A percentile compares a stretch with the other conserved stretches of the same genome.
These are phyloP conservation scores for Drosophila nigrodunni DNA, from an alignment of 1,140 invertebrate genomes.

Conservation along the genomic window DNA sequence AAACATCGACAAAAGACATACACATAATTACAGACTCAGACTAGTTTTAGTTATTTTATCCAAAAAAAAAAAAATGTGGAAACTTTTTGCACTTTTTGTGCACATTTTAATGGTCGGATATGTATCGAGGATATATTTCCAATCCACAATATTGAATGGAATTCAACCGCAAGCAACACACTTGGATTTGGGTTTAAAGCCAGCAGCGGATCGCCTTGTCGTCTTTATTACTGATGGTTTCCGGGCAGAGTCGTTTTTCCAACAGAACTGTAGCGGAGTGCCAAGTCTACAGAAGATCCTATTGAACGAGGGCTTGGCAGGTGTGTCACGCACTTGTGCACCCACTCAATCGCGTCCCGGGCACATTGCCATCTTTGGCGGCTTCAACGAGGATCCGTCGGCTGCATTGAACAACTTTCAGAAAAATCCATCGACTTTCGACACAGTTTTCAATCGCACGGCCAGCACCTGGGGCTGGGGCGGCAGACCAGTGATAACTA, in stretches of 20 bases:
- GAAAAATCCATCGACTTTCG: constrained; percentile 96
- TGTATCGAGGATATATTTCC: constrained; percentile 88
- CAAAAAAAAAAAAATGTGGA: constrained; percentile 64
- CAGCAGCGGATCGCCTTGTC: constrained; percentile 91
- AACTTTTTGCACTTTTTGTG: constrained; percentile 66
- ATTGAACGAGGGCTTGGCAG: constrained; percentile 89
- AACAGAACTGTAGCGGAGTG: constrained; percentile 61
- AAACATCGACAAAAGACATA: constrained; percentile 8
- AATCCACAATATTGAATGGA: constrained; percentile 86
- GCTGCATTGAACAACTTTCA: constrained; percentile 97
- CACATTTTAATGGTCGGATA: constrained; percentile 86
- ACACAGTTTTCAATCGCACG: constrained; percentile 97
- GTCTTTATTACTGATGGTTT: constrained; percentile 96
- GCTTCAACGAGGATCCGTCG: constrained; percentile 98
- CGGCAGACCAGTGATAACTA: constrained; percentile 94
- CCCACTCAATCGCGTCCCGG: constrained; percentile 98
- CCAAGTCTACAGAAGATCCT: constrained; percentile 57
- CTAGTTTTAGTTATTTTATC: constrained; percentile 17
- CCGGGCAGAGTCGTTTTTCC: constrained; percentile 91
- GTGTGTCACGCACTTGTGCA: constrained; percentile 94
- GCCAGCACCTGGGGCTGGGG: constrained; percentile 90
- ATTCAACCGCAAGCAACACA: constrained; percentile 85
- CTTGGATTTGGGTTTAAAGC: constrained; percentile 69
- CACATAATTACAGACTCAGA: background rate
- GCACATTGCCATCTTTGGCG: constrained; percentile 96